Percentiles rank a stretch among this genome's conserved stretches.
Conservation (phyloP, 2,113 vertebrate species). For the Gymnogyps californianus region DNA sequence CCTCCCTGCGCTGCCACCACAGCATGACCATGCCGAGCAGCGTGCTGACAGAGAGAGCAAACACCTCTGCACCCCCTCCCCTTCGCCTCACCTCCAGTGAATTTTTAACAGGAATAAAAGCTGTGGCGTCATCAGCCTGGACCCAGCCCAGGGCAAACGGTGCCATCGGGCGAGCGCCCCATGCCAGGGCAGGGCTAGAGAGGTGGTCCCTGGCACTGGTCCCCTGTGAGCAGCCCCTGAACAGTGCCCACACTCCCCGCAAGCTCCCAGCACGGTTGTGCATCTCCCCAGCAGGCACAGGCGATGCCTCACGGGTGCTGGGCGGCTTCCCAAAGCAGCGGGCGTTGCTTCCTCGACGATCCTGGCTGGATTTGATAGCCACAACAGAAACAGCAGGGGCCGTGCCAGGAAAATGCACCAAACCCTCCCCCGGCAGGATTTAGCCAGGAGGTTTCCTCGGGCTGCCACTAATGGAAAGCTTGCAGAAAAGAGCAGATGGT, state of each 20-base stretch:
- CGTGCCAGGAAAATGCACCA: constrained; percentile 28
- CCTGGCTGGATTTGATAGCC: neutral
- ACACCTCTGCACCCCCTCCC: neutral
- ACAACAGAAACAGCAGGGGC: neutral
- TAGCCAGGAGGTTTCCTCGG: constrained; percentile 27
- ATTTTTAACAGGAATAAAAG: constrained; percentile 42
- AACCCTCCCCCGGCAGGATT: neutral
- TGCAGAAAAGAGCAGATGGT: constrained; percentile 18
- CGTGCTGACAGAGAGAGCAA: neutral
- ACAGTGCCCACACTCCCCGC: accelerated
- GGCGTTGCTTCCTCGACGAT: neutral
- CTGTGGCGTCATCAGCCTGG: neutral
- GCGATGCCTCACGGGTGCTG: neutral
- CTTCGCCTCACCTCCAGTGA: neutral
- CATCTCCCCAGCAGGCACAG: neutral
- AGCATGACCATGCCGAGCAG: accelerated
- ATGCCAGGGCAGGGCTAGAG: neutral
- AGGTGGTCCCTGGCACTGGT: neutral
- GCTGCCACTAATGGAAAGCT: constrained; percentile 1
- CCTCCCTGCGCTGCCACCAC: neutral
- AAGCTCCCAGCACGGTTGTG: neutral
- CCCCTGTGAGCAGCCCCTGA: neutral
- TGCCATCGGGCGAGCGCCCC: accelerated
- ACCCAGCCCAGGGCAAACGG: neutral
- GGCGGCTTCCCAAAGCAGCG: neutral